These are phyloP conservation scores for Margaritifera margaritifera DNA, from an alignment of 2,888 invertebrate genomes.

Conservation along the genomic window DNA sequence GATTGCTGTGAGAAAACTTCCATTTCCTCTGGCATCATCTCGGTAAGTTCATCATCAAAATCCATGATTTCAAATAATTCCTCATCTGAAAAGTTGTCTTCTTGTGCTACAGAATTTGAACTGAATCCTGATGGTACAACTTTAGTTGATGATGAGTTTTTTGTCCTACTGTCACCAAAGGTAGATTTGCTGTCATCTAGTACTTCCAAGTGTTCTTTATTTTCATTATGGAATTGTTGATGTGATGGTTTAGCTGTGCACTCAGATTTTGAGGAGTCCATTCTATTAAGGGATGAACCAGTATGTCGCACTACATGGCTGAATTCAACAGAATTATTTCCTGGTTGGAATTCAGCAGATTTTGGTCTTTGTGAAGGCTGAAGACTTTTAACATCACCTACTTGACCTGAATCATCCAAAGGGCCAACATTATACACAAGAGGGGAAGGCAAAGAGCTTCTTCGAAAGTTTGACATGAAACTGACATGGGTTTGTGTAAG, in stretches of 20 bases:
- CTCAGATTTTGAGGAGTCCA: too few relatives aligned
- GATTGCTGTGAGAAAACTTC: too few relatives aligned
- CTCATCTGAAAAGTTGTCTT: background rate
- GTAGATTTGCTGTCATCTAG: too few relatives aligned
- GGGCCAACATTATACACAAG: slow-evolving; percentile 10
- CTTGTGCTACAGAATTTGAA: background rate
- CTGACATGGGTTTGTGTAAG: slow-evolving; percentile 54
- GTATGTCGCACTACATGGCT: too few relatives aligned
- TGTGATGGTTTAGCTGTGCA: background rate
- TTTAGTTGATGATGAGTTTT: too few relatives aligned
- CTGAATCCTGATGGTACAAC: too few relatives aligned
- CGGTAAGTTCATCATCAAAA: background rate
- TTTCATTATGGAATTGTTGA: too few relatives aligned
- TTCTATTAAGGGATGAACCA: too few relatives aligned
- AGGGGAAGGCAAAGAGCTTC: slow-evolving; percentile 23
- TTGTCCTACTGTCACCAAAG: too few relatives aligned
- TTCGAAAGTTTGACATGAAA: slow-evolving; percentile 45
- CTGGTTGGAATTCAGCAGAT: background rate
- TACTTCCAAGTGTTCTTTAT: too few relatives aligned
- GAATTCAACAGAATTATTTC: background rate
- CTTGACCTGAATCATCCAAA: slow-evolving; percentile 5
- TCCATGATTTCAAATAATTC: background rate
- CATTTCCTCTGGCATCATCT: background rate
- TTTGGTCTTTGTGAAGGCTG: slow-evolving; percentile 3
- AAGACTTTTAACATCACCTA: slow-evolving; percentile 1